Conservation (phyloP, 2,888 invertebrate species). For the Erebia epiphron region DNA sequence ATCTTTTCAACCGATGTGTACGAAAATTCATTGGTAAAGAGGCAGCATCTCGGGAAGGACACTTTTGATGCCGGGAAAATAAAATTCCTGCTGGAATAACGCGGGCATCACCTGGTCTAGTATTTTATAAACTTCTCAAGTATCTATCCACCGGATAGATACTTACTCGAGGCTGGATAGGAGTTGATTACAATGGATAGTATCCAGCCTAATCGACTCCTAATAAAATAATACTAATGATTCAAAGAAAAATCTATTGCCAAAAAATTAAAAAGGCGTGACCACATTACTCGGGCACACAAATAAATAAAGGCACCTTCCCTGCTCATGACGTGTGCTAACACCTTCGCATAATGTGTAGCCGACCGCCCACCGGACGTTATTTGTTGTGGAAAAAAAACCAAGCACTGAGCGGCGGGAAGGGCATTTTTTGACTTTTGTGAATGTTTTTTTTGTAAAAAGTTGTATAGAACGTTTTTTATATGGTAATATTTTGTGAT, state of each 20-base stretch:
- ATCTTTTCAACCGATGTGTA: no score
- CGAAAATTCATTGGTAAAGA: no score
- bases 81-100: no score
- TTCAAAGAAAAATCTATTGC: not conserved
- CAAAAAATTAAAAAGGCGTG: slow-evolving; percentile 35
- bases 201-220: no score
- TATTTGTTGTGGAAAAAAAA: slow-evolving; percentile 19
- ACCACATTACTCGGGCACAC: slow-evolving; percentile 37
- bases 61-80: no score
- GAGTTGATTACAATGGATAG: no score
- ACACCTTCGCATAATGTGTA: slow-evolving; percentile 47
- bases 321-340: slow-evolving; percentile 46
- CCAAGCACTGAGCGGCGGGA: slow-evolving; percentile 22
- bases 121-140: no score
- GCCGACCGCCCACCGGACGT: slow-evolving; percentile 32
- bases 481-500: no score
- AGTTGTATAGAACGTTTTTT: not conserved
- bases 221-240: not conserved
- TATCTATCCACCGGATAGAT: no score
- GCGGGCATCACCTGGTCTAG: no score
- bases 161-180: no score
- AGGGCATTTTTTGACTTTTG: slow-evolving; percentile 20
- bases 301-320: slow-evolving; percentile 43
- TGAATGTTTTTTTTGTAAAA: not conserved
- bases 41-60: no score